Percentiles rank a stretch among this genome's conserved stretches.
Evolutionary conservation across 2,113 vertebrate species (phyloP).

Genomic region (Nibea albiflora): DNA sequence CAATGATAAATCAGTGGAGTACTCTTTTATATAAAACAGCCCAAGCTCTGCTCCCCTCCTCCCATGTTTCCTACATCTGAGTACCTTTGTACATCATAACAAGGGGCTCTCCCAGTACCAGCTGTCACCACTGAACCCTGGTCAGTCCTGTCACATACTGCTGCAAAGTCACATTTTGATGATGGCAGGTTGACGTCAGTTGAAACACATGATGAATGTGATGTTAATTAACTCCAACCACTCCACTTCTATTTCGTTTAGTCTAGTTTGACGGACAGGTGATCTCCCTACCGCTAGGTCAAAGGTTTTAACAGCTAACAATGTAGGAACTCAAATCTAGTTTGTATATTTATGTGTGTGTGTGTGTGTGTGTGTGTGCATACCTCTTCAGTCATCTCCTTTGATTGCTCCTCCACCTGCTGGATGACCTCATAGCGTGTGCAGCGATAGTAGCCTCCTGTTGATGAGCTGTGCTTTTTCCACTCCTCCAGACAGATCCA

Average conservation of each 20-base stretch:
- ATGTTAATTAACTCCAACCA: background rate
- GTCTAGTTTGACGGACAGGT: background rate
- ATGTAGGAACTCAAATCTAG: no score
- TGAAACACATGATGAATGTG: background rate
- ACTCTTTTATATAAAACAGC: background rate
- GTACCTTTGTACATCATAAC: background rate
- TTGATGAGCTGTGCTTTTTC: conserved; percentile 99
- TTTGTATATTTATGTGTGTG: no score
- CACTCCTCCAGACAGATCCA: conserved; percentile 99
- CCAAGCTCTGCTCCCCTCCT: background rate
- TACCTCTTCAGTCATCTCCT: conserved; percentile 98
- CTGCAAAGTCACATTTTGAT: conserved; percentile 4
- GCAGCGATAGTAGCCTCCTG: conserved; percentile 97
- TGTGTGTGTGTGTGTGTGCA: conserved; percentile 11
- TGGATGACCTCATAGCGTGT: conserved; percentile 98
- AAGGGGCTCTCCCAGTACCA: conserved; percentile 15
- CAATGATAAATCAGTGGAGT: background rate
- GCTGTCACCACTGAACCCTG: background rate
- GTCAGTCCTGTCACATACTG: no score
- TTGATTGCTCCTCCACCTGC: conserved; percentile 97
- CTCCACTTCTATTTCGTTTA: background rate
- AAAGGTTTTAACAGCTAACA: no score
- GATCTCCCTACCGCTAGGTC: no score
- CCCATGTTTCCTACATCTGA: background rate
- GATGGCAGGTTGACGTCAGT: background rate